phyloP scores from a whole-genome alignment of 2,797 vertebrate genomes.

The Scarus forsteni region DNA sequence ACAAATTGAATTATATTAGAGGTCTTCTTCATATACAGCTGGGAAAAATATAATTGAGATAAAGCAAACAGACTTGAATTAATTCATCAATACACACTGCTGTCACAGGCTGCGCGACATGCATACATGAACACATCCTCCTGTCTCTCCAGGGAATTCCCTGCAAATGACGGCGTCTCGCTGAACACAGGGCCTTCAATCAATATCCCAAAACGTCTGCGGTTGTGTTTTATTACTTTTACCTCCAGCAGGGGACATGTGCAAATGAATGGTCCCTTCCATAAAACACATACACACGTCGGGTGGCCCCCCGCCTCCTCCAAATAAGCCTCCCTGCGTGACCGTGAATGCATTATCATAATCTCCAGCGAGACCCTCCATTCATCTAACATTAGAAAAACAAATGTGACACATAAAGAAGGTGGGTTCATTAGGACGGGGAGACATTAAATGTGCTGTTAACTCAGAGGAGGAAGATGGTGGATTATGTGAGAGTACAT shows the following conservation, averaged over 20 bases:
- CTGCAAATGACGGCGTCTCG: slow-evolving; percentile 51
- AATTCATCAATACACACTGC: slow-evolving; percentile 39
- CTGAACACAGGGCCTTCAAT: slow-evolving; percentile 65
- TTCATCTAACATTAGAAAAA: slow-evolving; percentile 81
- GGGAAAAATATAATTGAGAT: slow-evolving; percentile 12
- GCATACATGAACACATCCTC: slow-evolving; percentile 42
- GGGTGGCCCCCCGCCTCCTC: slow-evolving; percentile 8
- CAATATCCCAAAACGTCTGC: slow-evolving; percentile 69
- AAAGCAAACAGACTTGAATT: slow-evolving; percentile 34
- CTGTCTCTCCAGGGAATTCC: slow-evolving; percentile 40
- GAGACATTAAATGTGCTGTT: slow-evolving; percentile 42
- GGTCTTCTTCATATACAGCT: background rate
- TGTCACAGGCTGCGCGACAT: slow-evolving; percentile 15
- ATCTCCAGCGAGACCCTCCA: slow-evolving; percentile 71
- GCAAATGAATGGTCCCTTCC: slow-evolving; percentile 47
- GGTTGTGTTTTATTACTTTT: slow-evolving; percentile 67
- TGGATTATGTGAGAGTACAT: slow-evolving; percentile 33
- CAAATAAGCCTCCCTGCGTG: slow-evolving; percentile 60
- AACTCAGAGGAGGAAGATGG: slow-evolving; percentile 36
- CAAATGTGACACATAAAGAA: slow-evolving; percentile 69
- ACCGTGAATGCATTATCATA: slow-evolving; percentile 77
- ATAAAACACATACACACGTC: slow-evolving; percentile 7
- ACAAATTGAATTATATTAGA: too few relatives aligned
- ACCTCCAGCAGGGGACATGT: slow-evolving; percentile 53
- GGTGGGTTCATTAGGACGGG: slow-evolving; percentile 24